A percentile compares a stretch with the other conserved stretches of the same genome.
These are phyloP conservation scores for Henricia sp. DNA, from an alignment of 53 echinoderm and acorn worm species.

Conservation along the genomic window DNA sequence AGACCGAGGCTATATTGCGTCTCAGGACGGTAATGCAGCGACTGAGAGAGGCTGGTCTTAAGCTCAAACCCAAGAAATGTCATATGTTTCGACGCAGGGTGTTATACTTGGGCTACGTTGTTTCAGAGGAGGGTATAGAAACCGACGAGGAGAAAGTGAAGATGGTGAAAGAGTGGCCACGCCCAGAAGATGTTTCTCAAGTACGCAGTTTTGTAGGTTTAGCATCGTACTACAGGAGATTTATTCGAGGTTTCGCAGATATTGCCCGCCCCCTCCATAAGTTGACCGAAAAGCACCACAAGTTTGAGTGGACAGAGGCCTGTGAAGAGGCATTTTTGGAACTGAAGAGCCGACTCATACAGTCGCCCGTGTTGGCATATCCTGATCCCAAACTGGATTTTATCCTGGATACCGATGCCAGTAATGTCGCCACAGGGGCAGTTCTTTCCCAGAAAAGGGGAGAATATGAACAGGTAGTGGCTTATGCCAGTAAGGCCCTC, in stretches of 20 bases:
- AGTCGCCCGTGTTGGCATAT: constrained; percentile 21
- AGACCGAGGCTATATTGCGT: constrained; percentile 34
- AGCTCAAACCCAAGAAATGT: constrained; percentile 74
- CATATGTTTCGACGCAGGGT: constrained; percentile 44
- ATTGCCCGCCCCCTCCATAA: constrained; percentile 24
- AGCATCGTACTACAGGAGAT: constrained; percentile 39
- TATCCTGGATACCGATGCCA: constrained; percentile 47
- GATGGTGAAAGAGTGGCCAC: constrained; percentile 13
- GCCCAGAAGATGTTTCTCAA: neutral
- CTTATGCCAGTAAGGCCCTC: constrained; percentile 34
- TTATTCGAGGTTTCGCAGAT: constrained; percentile 22
- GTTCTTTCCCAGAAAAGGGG: constrained; percentile 41
- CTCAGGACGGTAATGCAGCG: constrained; percentile 29
- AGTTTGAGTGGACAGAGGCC: constrained; percentile 12
- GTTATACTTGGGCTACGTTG: constrained; percentile 43
- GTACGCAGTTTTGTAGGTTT: constrained; percentile 42
- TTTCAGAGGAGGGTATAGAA: neutral
- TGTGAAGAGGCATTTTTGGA: constrained; percentile 25
- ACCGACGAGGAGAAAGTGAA: constrained; percentile 33
- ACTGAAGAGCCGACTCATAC: constrained; percentile 1
- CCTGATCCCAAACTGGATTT: constrained; percentile 13
- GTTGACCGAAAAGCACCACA: neutral
- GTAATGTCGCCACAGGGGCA: constrained; percentile 24
- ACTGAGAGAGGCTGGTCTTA: constrained; percentile 54
- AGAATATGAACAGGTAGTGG: constrained; percentile 23